Percentiles rank a stretch among this genome's conserved stretches.
phyloP scores from a whole-genome alignment of 2,113 vertebrate species.

The Octodon degus region DNA sequence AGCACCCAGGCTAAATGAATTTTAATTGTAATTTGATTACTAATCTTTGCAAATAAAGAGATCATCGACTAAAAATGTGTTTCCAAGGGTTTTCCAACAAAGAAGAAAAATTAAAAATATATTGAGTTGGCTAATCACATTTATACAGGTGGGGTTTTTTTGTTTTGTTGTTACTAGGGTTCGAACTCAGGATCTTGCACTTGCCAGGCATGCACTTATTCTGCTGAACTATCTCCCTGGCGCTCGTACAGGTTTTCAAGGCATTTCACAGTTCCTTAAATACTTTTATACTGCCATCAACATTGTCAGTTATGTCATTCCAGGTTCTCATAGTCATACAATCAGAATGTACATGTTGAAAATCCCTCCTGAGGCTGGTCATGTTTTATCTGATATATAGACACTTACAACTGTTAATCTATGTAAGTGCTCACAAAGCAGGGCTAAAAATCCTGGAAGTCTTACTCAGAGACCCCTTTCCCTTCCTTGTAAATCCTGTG shows the following conservation, averaged over 20 bases:
- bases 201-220: too few species aligned
- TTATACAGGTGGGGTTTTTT: constrained; percentile 1
- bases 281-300: background rate
- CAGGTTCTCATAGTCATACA: constrained; percentile 36
- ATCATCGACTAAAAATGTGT: background rate
- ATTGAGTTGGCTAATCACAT: constrained; percentile 16
- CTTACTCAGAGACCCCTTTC: background rate
- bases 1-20: constrained; percentile 63
- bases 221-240: too few species aligned
- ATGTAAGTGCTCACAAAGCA: background rate
- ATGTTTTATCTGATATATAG: background rate
- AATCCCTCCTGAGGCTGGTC: background rate
- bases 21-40: constrained; percentile 29
- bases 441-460: constrained; percentile 5
- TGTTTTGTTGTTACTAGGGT: too few species aligned
- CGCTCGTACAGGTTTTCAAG: background rate
- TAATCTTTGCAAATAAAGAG: background rate
- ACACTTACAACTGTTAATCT: background rate
- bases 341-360: background rate
- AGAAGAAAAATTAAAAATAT: constrained; percentile 6
- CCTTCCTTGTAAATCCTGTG: background rate
- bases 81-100: constrained; percentile 29
- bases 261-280: constrained; percentile 41
- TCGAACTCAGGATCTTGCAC: too few species aligned
- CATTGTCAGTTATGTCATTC: background rate